phyloP scores from a whole-genome alignment of 2,113 vertebrate species.

The Eonycteris spelaea region DNA sequence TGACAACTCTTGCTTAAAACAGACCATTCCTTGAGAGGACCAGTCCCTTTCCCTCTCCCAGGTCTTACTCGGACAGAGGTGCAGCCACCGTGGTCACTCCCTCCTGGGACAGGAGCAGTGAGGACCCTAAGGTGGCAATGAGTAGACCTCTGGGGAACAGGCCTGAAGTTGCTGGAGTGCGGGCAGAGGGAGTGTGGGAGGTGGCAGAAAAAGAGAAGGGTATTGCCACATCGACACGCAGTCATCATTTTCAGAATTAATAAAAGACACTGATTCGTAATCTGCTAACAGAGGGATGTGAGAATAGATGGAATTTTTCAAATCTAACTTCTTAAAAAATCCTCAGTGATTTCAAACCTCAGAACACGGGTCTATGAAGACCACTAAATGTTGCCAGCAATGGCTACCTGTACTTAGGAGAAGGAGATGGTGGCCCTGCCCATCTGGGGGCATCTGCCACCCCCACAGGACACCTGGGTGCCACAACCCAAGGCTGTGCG shows the following conservation, averaged over 20 bases:
- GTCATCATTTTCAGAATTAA: background rate
- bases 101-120: too few relatives aligned
- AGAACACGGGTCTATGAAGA: background rate
- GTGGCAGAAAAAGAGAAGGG: background rate
- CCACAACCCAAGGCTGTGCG: too few relatives aligned
- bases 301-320: background rate
- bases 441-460: background rate
- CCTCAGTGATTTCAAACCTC: background rate
- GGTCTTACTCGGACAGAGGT: background rate
- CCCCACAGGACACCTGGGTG: too few relatives aligned
- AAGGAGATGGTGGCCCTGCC: background rate
- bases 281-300: background rate
- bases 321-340: background rate
- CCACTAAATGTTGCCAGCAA: background rate
- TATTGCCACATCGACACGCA: background rate
- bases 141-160: background rate
- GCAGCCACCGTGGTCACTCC: background rate
- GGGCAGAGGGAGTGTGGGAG: rapidly evolving
- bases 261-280: background rate
- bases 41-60: background rate
- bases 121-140: background rate
- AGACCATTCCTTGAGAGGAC: background rate
- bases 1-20: background rate
- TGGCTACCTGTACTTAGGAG: background rate
- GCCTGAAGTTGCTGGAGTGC: background rate